A percentile compares a stretch with the other conserved stretches of the same genome.
phyloP scores from a whole-genome alignment of 2,888 invertebrate genomes.

The Limnephilus lunatus region DNA sequence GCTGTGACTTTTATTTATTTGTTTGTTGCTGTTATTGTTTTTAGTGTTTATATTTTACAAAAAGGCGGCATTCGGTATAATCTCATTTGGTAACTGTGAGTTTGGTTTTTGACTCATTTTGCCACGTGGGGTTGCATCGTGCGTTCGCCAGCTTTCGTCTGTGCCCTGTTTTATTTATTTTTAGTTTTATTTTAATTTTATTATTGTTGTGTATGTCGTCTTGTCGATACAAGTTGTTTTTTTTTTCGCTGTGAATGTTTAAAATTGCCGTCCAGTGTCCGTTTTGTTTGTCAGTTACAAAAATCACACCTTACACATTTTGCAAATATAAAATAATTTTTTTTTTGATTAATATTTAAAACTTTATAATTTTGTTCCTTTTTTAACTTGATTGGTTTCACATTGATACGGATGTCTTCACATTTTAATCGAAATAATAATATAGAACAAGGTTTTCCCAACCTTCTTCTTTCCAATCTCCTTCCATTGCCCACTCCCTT shows the following conservation, averaged over 20 bases:
- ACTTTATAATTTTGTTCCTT: neutral
- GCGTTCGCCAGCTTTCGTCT: conserved; percentile 60
- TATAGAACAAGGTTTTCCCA: neutral
- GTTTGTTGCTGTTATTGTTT: conserved; percentile 11
- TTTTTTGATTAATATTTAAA: neutral
- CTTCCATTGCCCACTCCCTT: no score
- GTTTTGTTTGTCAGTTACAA: neutral
- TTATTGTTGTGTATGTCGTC: conserved; percentile 66
- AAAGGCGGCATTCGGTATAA: conserved; percentile 83
- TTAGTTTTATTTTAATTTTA: conserved; percentile 69
- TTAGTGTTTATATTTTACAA: conserved; percentile 67
- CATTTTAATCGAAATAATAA: neutral
- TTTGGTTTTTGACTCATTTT: conserved; percentile 84
- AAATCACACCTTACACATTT: neutral
- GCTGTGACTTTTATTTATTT: conserved; percentile 3
- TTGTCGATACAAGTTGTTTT: conserved; percentile 41
- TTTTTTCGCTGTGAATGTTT: conserved; percentile 43
- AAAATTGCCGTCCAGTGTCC: neutral
- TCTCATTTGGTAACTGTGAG: conserved; percentile 99
- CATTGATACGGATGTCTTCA: neutral
- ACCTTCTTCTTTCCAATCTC: no score
- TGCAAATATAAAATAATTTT: neutral
- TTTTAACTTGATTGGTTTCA: neutral
- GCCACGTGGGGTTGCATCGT: conserved; percentile 88
- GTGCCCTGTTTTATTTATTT: conserved; percentile 70